Evolutionary conservation across 2,113 vertebrate genomes (phyloP), one percentile per base, ranked within the genome.

Genomic region (Dipodomys stephensi): DNA sequence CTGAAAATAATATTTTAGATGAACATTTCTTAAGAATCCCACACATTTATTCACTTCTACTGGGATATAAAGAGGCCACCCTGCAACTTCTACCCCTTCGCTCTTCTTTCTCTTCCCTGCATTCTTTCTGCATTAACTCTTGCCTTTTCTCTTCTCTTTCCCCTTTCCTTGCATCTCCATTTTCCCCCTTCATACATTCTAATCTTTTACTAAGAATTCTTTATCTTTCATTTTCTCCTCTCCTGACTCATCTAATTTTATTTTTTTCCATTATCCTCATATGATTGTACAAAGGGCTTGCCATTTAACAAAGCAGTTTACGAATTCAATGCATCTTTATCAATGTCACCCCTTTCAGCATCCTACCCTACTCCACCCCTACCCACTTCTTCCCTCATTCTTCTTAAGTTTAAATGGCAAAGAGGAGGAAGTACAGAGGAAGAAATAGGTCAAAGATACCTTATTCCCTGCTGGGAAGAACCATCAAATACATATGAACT

Each of bases 121-220:
- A 32, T 18, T 67, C 44, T 60, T 77, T 85, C 7, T 49, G 49
- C 4, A 44, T 77, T 28, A 67, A 7, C 3, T 74, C 69, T 44
- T 67, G 7, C n/a, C 20, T 62, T 62, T 5, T 39, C 20, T 11
- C 9, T 53, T 15, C 44, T 62, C 18, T 28, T 46, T n/a, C 27
- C 18, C 46, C 30, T 93, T 80, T 32, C 13, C 39, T 94, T 82
- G 20, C 27, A 4, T 28, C 3, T 49, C 32, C 9, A 0, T 46
- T 65, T 68, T 32, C 69, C 19, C 88, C 19, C 76, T 90, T 62
- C 4, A 16, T 23, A 53, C 32, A 16, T 62, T 22, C 81, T 25
- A 65, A 4, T 12, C n/a, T 65, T 87, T 91, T 84, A 86, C 53
- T 84, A 46, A n/a, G 25, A 10, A 83, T 80, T 64, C 91, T 16